Base-by-base conservation (phyloP, 1,140 invertebrate genomes). In the Aphelenchoides besseyi region DNA sequence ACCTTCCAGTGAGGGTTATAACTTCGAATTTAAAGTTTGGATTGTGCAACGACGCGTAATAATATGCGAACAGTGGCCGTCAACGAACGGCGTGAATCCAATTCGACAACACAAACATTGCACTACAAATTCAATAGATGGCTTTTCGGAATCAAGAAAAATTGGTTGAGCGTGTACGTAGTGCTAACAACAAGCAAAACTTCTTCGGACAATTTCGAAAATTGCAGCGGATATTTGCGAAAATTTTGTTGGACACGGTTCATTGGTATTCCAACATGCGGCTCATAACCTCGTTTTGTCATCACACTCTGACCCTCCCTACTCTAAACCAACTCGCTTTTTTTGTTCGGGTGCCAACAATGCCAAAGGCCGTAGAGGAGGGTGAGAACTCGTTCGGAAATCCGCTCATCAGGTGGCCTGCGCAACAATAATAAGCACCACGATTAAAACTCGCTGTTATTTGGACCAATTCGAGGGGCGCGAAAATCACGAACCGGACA, bases 361-460 rank as follows among this genome's bases (percentile, higher is more conserved):
- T n/a, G 41, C 41, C 41, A 48, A 23, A 48, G 41, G 41, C 41
- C 12, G 41, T n/a, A 12, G 41, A 48, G 41, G 12, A 12, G 41
- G 41, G 41, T 48, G 41, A 23, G 41, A 48, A n/a, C n/a, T n/a
- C n/a, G n/a, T n/a, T n/a, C n/a, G n/a, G 41, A 48, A 48, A 48
- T 23, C 41, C 41, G 41, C 41, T 48, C 41, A 48, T 48, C 41
- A 48, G 41, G 41, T 48, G 41, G 41, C 41, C 12, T 23, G 41
- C 41, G 12, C 41, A 23, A 48, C 41, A 48, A 48, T 48, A 48
- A 48, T 12, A 12, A 23, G 41, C 41, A 23, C 12, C 41, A n/a
- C 41, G 41, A 48, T 48, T 48, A 48, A 48, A n/a, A n/a, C n/a
- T n/a, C n/a, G n/a, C n/a, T n/a, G n/a, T n/a, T n/a, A n/a, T n/a